Evolutionary conservation across 2,888 invertebrate species (phyloP).

Genomic region (Morinoia aosen): DNA sequence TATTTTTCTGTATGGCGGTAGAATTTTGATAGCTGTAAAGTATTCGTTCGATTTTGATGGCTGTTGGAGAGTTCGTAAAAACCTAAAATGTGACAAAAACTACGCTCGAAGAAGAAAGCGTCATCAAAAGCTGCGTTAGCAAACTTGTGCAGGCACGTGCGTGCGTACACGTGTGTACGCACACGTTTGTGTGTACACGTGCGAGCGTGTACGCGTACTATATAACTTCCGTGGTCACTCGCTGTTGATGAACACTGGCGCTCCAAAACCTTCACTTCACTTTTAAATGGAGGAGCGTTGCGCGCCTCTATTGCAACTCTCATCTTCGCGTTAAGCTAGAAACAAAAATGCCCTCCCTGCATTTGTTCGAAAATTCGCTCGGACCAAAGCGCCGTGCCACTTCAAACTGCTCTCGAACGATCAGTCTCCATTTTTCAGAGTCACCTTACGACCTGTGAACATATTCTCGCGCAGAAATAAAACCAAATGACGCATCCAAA

Average conservation of each 20-base stretch:
- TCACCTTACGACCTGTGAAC: conserved; percentile 16
- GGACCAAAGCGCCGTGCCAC: not conserved
- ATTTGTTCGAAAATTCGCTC: not conserved
- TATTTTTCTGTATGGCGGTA: too few relatives aligned
- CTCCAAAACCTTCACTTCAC: not conserved
- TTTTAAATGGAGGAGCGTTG: not conserved
- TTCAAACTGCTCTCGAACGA: conserved; percentile 46
- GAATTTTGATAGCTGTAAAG: too few relatives aligned
- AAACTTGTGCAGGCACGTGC: not conserved
- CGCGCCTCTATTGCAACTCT: not conserved
- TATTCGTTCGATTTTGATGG: not conserved
- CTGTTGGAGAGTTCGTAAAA: not conserved
- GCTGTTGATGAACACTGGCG: not conserved
- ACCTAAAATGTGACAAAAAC: not conserved
- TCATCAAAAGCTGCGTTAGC: not conserved
- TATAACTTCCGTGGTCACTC: not conserved
- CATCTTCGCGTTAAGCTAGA: not conserved
- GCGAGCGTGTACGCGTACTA: not conserved
- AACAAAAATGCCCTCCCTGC: not conserved
- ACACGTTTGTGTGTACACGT: too few relatives aligned
- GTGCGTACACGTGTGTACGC: too few relatives aligned
- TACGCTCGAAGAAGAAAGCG: not conserved
- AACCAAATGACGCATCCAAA: conserved; percentile 33
- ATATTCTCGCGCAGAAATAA: conserved; percentile 22
- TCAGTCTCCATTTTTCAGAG: conserved; percentile 45